Percentiles rank a stretch among this genome's conserved stretches.
Evolutionary conservation across 2,113 vertebrate genomes (phyloP).

Genomic region (Polypterus senegalus): DNA sequence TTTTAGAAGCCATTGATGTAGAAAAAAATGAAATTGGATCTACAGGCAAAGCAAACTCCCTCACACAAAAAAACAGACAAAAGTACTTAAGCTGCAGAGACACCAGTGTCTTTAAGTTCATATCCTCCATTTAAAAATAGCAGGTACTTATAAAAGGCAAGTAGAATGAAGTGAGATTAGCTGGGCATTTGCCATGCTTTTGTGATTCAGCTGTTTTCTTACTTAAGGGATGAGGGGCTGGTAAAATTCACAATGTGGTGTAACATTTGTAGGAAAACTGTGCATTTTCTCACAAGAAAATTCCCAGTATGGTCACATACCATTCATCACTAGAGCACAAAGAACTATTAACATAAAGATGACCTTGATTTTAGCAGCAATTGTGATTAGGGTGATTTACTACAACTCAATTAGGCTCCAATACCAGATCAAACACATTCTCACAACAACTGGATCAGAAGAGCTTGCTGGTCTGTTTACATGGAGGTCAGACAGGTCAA

Average conservation of each 20-base stretch:
- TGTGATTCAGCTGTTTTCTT: too few relatives aligned
- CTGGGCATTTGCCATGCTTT: too few relatives aligned
- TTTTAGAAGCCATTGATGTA: too few relatives aligned
- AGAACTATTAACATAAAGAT: constrained; percentile 25
- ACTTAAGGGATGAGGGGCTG: too few relatives aligned
- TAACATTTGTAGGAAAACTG: too few relatives aligned
- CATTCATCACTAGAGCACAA: constrained; percentile 45
- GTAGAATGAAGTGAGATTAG: constrained; percentile 13
- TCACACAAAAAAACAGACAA: constrained; percentile 14
- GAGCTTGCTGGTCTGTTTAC: too few relatives aligned
- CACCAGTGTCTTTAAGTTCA: constrained; percentile 16
- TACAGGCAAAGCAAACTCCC: neutral
- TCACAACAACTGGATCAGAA: too few relatives aligned
- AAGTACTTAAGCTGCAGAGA: constrained; percentile 4
- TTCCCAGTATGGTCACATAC: too few relatives aligned
- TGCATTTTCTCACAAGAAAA: too few relatives aligned
- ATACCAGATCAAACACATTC: neutral
- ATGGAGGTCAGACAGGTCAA: too few relatives aligned
- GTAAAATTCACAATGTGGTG: too few relatives aligned
- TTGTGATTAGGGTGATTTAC: neutral
- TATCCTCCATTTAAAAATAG: constrained; percentile 16
- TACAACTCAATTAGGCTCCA: neutral
- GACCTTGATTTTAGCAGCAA: constrained; percentile 24
- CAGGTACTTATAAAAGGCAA: constrained; percentile 14
- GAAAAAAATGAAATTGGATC: too few relatives aligned